Evolutionary conservation across 1,140 invertebrate species (phyloP).

Genomic region (Danaus melanippus): DNA sequence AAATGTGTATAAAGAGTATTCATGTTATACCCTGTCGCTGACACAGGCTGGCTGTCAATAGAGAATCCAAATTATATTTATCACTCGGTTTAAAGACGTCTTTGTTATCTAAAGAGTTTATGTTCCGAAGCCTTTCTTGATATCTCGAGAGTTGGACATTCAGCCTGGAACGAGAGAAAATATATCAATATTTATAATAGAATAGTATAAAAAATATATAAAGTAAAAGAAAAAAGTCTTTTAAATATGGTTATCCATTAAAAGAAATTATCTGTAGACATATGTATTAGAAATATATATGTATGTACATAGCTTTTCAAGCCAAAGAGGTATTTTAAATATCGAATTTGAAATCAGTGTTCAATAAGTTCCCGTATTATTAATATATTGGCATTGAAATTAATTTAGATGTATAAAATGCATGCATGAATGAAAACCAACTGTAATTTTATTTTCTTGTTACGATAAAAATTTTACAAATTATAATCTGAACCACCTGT

Average conservation of each 20-base stretch:
- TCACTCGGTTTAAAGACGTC: slow-evolving; percentile 29
- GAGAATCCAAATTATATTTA: slow-evolving; percentile 42
- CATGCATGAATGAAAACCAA: too few species aligned
- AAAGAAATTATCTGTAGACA: too few species aligned
- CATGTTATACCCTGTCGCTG: slow-evolving; percentile 30
- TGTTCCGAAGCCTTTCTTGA: slow-evolving; percentile 75
- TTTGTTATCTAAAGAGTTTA: slow-evolving; percentile 28
- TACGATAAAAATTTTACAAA: not conserved
- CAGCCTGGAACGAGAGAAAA: slow-evolving; percentile 53
- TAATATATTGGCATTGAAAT: too few species aligned
- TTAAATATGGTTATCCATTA: too few species aligned
- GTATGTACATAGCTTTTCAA: too few species aligned
- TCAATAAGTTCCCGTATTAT: too few species aligned
- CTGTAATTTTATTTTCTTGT: not conserved
- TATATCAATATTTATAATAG: not conserved
- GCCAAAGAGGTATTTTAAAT: too few species aligned
- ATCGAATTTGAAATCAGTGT: not conserved
- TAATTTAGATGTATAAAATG: too few species aligned
- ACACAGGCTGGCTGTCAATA: slow-evolving; percentile 42
- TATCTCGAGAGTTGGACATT: slow-evolving; percentile 79
- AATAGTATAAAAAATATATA: too few species aligned
- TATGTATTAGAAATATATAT: too few species aligned
- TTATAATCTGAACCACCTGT: slow-evolving; percentile 52
- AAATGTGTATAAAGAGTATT: not conserved
- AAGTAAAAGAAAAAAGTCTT: not conserved